These are phyloP conservation scores for Microtus montanus DNA, from an alignment of 2,113 vertebrate genomes.

Conservation along the genomic window DNA sequence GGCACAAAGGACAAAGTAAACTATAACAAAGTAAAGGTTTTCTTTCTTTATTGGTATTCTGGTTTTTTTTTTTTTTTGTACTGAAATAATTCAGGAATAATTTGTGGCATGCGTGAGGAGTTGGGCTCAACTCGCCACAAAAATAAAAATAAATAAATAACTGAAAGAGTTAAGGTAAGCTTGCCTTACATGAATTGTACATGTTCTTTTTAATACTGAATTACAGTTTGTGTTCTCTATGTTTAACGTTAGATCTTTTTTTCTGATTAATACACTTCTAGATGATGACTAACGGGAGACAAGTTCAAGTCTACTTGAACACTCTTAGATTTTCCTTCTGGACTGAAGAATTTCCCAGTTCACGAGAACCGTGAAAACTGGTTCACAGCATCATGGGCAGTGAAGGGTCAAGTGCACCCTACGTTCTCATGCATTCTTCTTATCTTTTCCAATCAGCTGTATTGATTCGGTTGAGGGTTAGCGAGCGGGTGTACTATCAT, in stretches of 20 bases:
- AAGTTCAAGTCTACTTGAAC: slow-evolving; percentile 49
- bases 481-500: slow-evolving; percentile 88
- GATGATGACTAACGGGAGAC: neutral
- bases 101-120: neutral
- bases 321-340: slow-evolving; percentile 62
- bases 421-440: slow-evolving; percentile 87
- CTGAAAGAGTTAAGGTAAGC: neutral
- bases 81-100: neutral
- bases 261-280: neutral
- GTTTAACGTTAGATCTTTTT: neutral
- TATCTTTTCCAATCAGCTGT: slow-evolving; percentile 89
- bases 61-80: neutral
- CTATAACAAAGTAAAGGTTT: neutral
- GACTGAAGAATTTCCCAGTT: slow-evolving; percentile 46
- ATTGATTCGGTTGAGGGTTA: slow-evolving; percentile 94
- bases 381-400: slow-evolving; percentile 67
- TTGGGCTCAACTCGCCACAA: neutral
- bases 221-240: slow-evolving; percentile 20
- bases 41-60: neutral
- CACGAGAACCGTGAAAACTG: slow-evolving; percentile 62
- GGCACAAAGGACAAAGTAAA: neutral
- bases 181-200: neutral
- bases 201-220: slow-evolving; percentile 19
- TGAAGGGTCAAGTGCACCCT: slow-evolving; percentile 87
- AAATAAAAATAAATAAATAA: neutral